A percentile compares a stretch with the other conserved stretches of the same genome.
phyloP scores from a whole-genome alignment of 2,888 invertebrate species.

The Norana najaformis region DNA sequence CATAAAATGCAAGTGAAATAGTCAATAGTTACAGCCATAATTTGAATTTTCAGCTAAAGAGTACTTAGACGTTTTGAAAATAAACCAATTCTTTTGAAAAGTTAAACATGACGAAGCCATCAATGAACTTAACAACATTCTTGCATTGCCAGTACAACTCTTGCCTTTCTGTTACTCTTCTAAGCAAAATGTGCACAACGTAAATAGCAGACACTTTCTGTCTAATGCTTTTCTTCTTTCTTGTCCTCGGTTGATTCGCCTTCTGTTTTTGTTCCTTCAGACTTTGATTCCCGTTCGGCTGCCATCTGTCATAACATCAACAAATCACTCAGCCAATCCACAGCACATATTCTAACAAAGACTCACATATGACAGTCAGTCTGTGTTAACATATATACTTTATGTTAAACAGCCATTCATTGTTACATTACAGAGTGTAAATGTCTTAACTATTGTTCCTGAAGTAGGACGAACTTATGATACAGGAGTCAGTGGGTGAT shows the following conservation, averaged over 20 bases:
- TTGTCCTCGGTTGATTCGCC: neutral
- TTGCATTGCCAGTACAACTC: neutral
- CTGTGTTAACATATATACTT: too few species aligned
- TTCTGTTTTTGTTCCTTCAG: neutral
- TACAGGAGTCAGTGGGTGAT: too few species aligned
- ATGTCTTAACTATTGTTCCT: too few species aligned
- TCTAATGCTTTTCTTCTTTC: slow-evolving; percentile 10
- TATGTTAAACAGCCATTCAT: too few species aligned
- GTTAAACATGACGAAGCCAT: neutral
- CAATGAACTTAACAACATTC: neutral
- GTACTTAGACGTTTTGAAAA: neutral
- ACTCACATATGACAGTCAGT: too few species aligned
- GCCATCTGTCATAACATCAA: slow-evolving; percentile 10
- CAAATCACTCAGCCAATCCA: neutral
- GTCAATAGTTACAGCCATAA: neutral
- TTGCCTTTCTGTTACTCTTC: neutral
- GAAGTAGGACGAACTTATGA: too few species aligned
- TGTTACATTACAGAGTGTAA: too few species aligned
- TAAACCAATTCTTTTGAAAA: neutral
- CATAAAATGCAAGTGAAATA: neutral
- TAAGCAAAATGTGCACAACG: neutral
- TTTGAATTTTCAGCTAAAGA: neutral
- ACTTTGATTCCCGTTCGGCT: neutral
- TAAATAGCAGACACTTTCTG: neutral
- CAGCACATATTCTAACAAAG: neutral